Evolutionary conservation across 1,140 invertebrate species (phyloP), one percentile per base, ranked within the genome.

Genomic region (Bombus polaris): DNA sequence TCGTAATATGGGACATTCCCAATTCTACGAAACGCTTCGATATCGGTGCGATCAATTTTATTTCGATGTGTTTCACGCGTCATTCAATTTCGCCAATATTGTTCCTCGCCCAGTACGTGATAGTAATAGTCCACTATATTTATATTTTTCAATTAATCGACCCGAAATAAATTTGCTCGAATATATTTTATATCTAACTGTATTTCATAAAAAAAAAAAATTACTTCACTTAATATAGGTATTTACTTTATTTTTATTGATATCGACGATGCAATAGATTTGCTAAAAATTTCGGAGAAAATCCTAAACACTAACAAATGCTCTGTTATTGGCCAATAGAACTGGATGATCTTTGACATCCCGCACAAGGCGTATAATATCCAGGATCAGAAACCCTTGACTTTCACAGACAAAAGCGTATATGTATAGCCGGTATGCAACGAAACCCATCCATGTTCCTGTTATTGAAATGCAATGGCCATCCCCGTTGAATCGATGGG

Each of bases 401-500:
- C 81, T 74, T 65, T 70, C 79, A 65, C 80, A 83, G 76, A 86
- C 88, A 86, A 89, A 89, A 80, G 83, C 68, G 76, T 80, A 70
- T 79, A 70, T 22, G 18, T 62, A 62, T n/a, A 62, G 66, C 42
- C 74, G 25, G 74, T 88, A 66, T 70, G 74, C 62, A 89, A 89
- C 75, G 84, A 86, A 89, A 85, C 85, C 87, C 79, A 89, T 83
- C 84, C 87, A 85, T 75, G 85, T 85, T 81, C 84, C 85, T 87
- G 91, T 92, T 92, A 92, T 92, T 92, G 91, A 92, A 92, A 92
- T 92, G 91, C 89, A 86, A 87, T 90, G 86, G 85, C 89, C 86
- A 87, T 90, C 85, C 90, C 88, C 81, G 72, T 81, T 83, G 91
- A 91, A 92, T 91, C 91, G 91, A 92, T 92, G 90, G 83, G 62